Conservation (phyloP, 1,140 invertebrate species). For the Zaprionus gabonicus region DNA sequence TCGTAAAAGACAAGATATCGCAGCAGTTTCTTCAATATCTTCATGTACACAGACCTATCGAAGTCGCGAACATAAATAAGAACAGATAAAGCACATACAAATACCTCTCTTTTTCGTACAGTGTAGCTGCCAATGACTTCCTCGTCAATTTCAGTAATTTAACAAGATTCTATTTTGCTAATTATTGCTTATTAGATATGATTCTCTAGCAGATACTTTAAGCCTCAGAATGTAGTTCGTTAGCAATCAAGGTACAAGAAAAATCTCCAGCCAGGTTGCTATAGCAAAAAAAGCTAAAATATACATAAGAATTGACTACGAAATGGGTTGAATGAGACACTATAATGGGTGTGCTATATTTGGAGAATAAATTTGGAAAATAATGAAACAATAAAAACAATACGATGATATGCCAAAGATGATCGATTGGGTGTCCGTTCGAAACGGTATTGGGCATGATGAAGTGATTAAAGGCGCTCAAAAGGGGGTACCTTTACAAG, state of each 20-base stretch:
- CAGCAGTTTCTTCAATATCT: background rate
- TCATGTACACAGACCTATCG: background rate
- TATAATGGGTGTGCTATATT: background rate
- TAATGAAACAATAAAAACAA: background rate
- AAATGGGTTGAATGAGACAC: background rate
- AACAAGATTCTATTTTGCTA: background rate
- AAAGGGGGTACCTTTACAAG: background rate
- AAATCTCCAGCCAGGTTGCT: background rate
- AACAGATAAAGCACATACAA: background rate
- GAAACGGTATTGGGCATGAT: conserved; percentile 3
- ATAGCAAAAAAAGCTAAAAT: background rate
- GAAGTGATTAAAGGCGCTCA: background rate
- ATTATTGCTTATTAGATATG: conserved; percentile 34
- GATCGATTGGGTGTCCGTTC: background rate
- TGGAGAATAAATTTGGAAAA: background rate
- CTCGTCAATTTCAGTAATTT: conserved; percentile 8
- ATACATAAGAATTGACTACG: background rate
- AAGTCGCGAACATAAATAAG: background rate
- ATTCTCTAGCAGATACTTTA: background rate
- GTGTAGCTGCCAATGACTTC: background rate
- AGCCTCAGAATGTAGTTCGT: background rate
- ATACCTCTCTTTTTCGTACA: background rate
- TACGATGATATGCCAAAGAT: conserved; percentile 12
- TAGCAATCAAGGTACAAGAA: background rate
- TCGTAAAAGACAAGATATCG: background rate